Evolutionary conservation across 23 tunicate species (phyloP).

Genomic region (Ascidia mentula): DNA sequence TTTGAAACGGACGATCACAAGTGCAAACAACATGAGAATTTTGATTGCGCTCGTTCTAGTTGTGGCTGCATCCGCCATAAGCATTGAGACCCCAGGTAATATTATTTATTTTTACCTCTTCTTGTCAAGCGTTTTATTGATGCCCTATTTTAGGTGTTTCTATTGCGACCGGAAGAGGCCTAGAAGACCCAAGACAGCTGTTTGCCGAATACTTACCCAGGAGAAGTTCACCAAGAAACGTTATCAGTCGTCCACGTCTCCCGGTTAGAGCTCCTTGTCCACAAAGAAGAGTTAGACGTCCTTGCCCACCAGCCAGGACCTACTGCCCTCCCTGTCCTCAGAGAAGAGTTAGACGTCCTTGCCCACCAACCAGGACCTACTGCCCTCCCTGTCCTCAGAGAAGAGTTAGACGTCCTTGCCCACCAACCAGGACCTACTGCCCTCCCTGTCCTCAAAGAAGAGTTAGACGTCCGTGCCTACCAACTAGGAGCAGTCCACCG

Average conservation of each 20-base stretch:
- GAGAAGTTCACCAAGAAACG: background rate
- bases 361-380: background rate
- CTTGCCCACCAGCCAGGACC: no score
- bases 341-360: background rate
- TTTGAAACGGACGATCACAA: background rate
- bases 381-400: background rate
- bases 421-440: background rate
- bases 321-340: background rate
- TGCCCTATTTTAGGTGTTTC: no score
- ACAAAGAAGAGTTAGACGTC: background rate
- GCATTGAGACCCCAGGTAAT: background rate
- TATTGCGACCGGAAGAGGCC: no score
- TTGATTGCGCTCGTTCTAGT: background rate
- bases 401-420: background rate
- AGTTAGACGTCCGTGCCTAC: background rate
- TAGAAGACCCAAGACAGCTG: no score
- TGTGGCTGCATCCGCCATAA: background rate
- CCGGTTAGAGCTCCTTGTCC: background rate
- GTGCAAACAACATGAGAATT: background rate
- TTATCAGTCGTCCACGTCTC: background rate
- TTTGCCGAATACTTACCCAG: no score
- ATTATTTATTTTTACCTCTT: no score
- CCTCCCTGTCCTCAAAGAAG: no score
- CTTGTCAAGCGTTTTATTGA: no score
- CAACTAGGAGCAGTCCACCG: no score